Conservation (phyloP, 2,888 invertebrate genomes). For the Lochmaea capreae region DNA sequence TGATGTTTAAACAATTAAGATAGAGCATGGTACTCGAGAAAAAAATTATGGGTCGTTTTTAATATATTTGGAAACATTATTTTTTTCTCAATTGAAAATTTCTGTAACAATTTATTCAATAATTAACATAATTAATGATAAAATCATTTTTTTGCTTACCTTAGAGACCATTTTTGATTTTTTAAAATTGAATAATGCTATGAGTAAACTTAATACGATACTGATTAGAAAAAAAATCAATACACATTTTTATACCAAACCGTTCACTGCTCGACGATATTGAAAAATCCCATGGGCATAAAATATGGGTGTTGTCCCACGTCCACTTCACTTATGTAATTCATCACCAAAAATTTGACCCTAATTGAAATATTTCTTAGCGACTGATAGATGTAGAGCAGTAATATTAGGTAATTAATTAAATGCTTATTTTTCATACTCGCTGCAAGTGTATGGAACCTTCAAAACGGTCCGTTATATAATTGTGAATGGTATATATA, state of each 20-base stretch:
- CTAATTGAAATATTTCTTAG: constrained; percentile 27
- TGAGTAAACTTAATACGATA: constrained; percentile 27
- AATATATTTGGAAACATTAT: no score
- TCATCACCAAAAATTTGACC: constrained; percentile 35
- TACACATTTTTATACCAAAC: constrained; percentile 40
- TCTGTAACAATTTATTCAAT: no score
- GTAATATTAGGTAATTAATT: constrained; percentile 26
- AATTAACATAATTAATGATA: no score
- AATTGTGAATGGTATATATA: neutral
- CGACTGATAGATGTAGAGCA: constrained; percentile 39
- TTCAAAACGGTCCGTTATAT: neutral
- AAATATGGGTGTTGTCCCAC: constrained; percentile 29
- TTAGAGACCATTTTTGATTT: constrained; percentile 36
- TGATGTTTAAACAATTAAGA: no score
- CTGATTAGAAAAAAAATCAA: constrained; percentile 41
- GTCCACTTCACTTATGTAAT: constrained; percentile 32
- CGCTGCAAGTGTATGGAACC: constrained; percentile 4
- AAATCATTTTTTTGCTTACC: constrained; percentile 24
- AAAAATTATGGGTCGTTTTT: no score
- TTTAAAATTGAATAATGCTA: constrained; percentile 4
- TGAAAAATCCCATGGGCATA: constrained; percentile 34
- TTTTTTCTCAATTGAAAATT: no score
- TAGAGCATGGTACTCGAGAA: no score
- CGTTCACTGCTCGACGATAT: constrained; percentile 35
- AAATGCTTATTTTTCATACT: constrained; percentile 20